Conservation (phyloP, 2,113 vertebrate species). For the Periophthalmus modestus region DNA sequence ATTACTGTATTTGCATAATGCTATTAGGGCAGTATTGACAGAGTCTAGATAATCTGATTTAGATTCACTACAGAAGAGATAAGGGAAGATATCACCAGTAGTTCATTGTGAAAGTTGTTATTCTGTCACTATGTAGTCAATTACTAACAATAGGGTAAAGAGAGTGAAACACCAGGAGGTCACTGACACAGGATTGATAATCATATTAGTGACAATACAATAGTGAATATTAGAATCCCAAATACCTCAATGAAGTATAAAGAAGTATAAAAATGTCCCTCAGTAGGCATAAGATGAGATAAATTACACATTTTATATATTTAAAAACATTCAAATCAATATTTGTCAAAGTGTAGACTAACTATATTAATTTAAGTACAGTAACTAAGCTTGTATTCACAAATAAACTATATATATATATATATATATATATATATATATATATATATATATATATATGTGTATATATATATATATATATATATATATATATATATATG, state of each 20-base stretch:
- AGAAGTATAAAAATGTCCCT: neutral
- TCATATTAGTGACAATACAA: no score
- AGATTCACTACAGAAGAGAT: slow-evolving; percentile 9
- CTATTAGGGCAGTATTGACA: slow-evolving; percentile 23
- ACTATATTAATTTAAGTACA: no score
- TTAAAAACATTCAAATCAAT: neutral
- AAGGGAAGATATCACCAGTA: neutral
- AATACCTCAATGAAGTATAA: neutral
- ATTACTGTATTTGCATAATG: slow-evolving; percentile 23
- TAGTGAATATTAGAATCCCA: no score
- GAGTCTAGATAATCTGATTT: slow-evolving; percentile 30
- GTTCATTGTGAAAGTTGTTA: slow-evolving; percentile 20
- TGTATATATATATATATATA: no score
- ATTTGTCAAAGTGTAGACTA: neutral
- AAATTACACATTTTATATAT: no score
- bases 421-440: no score
- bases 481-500: no score
- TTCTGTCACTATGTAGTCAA: slow-evolving; percentile 43
- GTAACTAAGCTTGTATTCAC: no score
- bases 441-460: no score
- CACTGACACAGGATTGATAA: no score
- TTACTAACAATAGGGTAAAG: slow-evolving; percentile 35
- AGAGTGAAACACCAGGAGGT: slow-evolving; percentile 12
- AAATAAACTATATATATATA: no score
- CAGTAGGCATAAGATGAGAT: neutral